Evolutionary conservation across 2,888 invertebrate genomes (phyloP), one percentile per base, ranked within the genome.

Genomic region (Cryptosula pallasiana): DNA sequence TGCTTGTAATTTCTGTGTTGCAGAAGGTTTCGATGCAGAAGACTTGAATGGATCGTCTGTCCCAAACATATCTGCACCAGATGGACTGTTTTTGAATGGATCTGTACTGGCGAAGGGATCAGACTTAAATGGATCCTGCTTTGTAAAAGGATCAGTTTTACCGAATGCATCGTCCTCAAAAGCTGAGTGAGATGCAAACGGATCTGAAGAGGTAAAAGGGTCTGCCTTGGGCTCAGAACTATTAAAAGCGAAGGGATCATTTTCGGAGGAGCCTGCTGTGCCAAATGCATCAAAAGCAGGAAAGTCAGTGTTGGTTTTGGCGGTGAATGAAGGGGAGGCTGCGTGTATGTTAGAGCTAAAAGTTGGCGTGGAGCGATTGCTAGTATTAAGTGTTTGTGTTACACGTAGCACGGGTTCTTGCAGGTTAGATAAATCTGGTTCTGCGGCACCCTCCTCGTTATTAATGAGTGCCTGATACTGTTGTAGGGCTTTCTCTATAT

Each of bases 51-150:
- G 79, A 74, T 79, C 80, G 54, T 71, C 71, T 58, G 73, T 77
- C 54, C 74, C 73, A 75, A 81, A 80, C 35, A 79, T 78, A 76
- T 80, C 80, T 69, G 20, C 63, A 71, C 36, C 35, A 35, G 35
- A 5, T 25, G 36, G 80, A 57, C 80, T 77, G 76, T 79, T 79
- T 78, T 81, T 81, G 74, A 81, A 82, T 55, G 81, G 80, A 74
- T 81, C 80, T 55, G 81, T 79, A 55, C 79, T 74, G 32, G 78
- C 80, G 86, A 90, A 90, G 72, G 90, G 89, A 83, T 90, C 90
- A 23, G 79, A 76, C 78, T 83, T 74, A 75, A 80, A 79, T 35
- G 54, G 73, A 35, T 77, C 78, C 35, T 78, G 77, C 16, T 79
- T 75, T 75, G 79, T 79, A 76, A 82, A 82, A 63, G 82, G 81